Base-by-base conservation (phyloP, 2,888 invertebrate species). In the Malthinus flaveolus region DNA sequence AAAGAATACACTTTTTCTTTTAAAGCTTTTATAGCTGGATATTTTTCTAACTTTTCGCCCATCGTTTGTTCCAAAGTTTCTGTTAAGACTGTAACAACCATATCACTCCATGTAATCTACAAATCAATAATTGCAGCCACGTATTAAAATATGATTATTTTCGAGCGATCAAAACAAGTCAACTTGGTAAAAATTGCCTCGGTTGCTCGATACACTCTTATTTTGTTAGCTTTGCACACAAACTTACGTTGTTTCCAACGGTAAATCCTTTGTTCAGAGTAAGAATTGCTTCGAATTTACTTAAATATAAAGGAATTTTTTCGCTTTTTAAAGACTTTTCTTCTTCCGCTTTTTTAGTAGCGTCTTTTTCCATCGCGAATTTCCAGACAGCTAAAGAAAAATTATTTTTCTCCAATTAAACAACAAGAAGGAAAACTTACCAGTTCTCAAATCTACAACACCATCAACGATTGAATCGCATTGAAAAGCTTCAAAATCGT, bases 1-100 rank as follows among this genome's bases (percentile, higher is more conserved):
- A 84, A 63, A 1, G 75, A 78, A 7, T 82, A 75, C 13, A 87
- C 82, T 61, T 81, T 81, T 3, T 82, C 81, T 15, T 80, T 79
- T 31, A 86, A 77, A 36, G 78, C 78, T 66, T 82, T 81, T 45
- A 88, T 70, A 56, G 82, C 81, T 7, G 83, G 81, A 71, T 84
- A 84, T 7, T 82, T 81, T 57, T 83, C 83, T 58, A 84, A 75
- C 34, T 86, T 75, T 66, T 85, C 82, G 36, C 77, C 75, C 80
- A 80, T 11, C 87, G 69, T 73, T 88, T 87, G 44, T 86, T 87
- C 85, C 58, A 84, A 75, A 34, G 86, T 75, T 66, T 85, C 82
- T 36, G 77, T 75, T 80, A 80, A 10, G 87, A 69, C 73, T n/a
- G 39, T 3, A n/a, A 42, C 4, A 7, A 42, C 5, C 1, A 42